phyloP scores from a whole-genome alignment of 1,140 invertebrate species.

The Teleopsis dalmanni region DNA sequence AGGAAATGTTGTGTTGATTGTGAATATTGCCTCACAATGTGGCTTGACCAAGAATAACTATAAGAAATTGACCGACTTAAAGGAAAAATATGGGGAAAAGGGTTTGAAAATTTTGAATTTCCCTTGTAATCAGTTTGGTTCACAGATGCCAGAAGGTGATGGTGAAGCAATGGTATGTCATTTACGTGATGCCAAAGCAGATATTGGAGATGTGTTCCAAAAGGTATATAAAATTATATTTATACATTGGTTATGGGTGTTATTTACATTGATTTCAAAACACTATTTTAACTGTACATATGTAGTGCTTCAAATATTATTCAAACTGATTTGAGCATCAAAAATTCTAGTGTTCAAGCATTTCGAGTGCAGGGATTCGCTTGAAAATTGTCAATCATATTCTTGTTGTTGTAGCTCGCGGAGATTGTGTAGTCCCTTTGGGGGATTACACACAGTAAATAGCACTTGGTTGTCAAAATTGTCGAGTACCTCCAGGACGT shows the following conservation, averaged over 20 bases:
- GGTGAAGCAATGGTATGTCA: constrained; percentile 68
- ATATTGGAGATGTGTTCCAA: constrained; percentile 66
- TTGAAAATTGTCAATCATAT: too few relatives aligned
- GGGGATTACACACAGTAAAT: too few relatives aligned
- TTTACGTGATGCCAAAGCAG: constrained; percentile 58
- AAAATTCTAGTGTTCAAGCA: too few relatives aligned
- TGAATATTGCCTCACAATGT: constrained; percentile 83
- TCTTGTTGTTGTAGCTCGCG: too few relatives aligned
- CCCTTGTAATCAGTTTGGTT: constrained; percentile 89
- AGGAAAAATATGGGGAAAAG: constrained; percentile 56
- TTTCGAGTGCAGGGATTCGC: too few relatives aligned
- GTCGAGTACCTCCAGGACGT: too few relatives aligned
- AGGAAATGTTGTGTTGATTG: constrained; percentile 64
- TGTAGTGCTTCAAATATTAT: too few relatives aligned
- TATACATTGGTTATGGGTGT: not conserved
- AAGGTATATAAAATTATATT: constrained; percentile 21
- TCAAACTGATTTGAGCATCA: too few relatives aligned
- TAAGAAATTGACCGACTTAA: constrained; percentile 63
- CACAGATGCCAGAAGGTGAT: constrained; percentile 67
- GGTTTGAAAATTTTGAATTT: constrained; percentile 75
- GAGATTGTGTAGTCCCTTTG: too few relatives aligned
- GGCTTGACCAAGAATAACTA: constrained; percentile 75
- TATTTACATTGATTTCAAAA: not conserved
- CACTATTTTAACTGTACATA: too few relatives aligned
- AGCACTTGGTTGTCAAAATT: too few relatives aligned